Conservation (phyloP, 2,113 vertebrate genomes). For the Nanorana parkeri region DNA sequence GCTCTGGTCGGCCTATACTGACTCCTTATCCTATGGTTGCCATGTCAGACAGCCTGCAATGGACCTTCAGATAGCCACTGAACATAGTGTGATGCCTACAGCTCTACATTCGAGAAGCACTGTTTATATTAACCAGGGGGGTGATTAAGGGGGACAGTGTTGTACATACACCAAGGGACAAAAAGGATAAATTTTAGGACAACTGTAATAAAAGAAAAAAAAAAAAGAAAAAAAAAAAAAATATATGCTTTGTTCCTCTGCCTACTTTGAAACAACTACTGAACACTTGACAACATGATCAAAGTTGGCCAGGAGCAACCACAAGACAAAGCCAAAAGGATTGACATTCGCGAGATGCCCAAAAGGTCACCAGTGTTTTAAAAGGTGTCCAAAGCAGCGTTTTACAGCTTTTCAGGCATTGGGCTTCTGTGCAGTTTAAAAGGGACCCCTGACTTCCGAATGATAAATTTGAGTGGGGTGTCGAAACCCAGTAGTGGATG, state of each 20-base stretch:
- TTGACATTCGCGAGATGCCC: not conserved
- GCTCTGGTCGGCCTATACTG: too few species aligned
- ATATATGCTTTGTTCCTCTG: conserved; percentile 14
- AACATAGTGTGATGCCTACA: too few species aligned
- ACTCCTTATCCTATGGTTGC: too few species aligned
- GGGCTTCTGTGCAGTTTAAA: not conserved
- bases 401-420: conserved; percentile 18
- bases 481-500: not conserved
- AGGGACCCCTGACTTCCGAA: not conserved
- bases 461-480: not conserved
- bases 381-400: conserved; percentile 15
- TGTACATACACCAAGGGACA: too few species aligned
- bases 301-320: not conserved
- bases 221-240: not conserved
- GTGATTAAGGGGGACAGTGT: too few species aligned
- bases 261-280: conserved; percentile 3
- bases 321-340: not conserved
- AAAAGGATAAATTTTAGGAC: too few species aligned
- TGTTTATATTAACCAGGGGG: too few species aligned
- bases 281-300: conserved; percentile 23
- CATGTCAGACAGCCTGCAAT: too few species aligned
- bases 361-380: not conserved
- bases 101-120: too few species aligned
- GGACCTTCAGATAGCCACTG: too few species aligned
- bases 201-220: too few species aligned